A percentile compares a stretch with the other conserved stretches of the same genome.
These are phyloP conservation scores for Linyphia triangularis DNA, from an alignment of 2,888 invertebrate species.

Conservation along the genomic window DNA sequence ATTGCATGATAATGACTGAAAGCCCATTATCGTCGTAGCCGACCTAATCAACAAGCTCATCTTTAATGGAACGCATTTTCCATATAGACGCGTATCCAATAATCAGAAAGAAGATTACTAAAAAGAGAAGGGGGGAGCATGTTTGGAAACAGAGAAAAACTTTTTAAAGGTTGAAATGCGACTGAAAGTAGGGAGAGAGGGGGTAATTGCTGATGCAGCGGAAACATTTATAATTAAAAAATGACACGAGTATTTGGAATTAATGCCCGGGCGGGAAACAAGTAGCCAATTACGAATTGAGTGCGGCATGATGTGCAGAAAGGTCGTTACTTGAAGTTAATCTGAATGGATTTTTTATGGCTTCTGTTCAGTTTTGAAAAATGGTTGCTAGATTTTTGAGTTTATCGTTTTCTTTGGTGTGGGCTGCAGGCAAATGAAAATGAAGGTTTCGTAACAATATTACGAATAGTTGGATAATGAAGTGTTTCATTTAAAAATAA, in stretches of 20 bases:
- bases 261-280: constrained; percentile 64
- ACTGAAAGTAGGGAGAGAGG: constrained; percentile 39
- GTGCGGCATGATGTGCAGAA: constrained; percentile 43
- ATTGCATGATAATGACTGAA: constrained; percentile 72
- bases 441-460: no score
- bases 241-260: constrained; percentile 74
- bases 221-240: constrained; percentile 75
- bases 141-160: constrained; percentile 23
- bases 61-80: constrained; percentile 70
- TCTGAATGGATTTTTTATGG: constrained; percentile 41
- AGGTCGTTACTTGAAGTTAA: constrained; percentile 65
- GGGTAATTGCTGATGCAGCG: constrained; percentile 70
- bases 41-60: constrained; percentile 69
- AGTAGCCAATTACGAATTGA: constrained; percentile 70
- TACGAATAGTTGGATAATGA: no score
- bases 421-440: neutral
- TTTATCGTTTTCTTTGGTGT: constrained; percentile 31
- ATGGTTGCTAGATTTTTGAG: constrained; percentile 13
- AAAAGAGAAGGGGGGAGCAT: neutral
- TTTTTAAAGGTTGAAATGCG: constrained; percentile 71
- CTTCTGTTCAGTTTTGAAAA: constrained; percentile 1
- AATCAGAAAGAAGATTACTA: constrained; percentile 59
- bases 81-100: constrained; percentile 60
- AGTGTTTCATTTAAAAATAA: no score
- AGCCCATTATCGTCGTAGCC: constrained; percentile 50